Evolutionary conservation across 2,113 vertebrate genomes (phyloP), one percentile per base, ranked within the genome.

Genomic region (Electrona antarctica): DNA sequence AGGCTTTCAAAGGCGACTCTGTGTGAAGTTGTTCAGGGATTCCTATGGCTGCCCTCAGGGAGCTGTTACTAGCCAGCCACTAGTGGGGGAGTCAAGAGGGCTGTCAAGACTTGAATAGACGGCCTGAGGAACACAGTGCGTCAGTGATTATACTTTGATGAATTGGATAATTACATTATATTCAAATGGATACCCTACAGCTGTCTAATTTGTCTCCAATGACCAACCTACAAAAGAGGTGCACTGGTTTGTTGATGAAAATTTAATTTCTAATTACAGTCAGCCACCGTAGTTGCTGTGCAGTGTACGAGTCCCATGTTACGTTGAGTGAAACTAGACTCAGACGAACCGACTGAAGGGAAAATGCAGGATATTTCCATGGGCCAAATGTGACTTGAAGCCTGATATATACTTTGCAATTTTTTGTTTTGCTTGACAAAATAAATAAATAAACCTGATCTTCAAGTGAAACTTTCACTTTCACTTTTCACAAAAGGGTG

Each of bases 1-100:
- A 83, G 68, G 79, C 74, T 85, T 84, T 91, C 67, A 91, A 89
- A 86, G 87, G 82, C 70, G 84, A 71, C 84, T 87, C 85, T 90
- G 88, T 91, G 77, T 82, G 88, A 75, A 73, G 71, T 77, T 84
- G 80, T 48, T 14, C 66, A 76, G 68, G 66, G 64, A 78, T 86
- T 87, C 89, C 85, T 69, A 78, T 8, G 56, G 77, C 51, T 60
- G 67, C 64, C 82, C 78, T 78, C 10, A 21, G 77, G 80, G 85
- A 87, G 76, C 74, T 59, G 76, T 72, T 78, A 85, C 75, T 77
- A 28, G 70, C 72, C 51, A 46, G 29, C 29, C 15, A 15, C 11
- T 7, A 41, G 74, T 8, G 55, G 69, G 61, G 73, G 77, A 85
- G 83, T 76, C 73, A 80, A 74, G 69, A 62, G 66, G 64, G 51